Evolutionary conservation across 2,888 invertebrate genomes (phyloP).

Genomic region (Imbricaverruca yamaguchii): DNA sequence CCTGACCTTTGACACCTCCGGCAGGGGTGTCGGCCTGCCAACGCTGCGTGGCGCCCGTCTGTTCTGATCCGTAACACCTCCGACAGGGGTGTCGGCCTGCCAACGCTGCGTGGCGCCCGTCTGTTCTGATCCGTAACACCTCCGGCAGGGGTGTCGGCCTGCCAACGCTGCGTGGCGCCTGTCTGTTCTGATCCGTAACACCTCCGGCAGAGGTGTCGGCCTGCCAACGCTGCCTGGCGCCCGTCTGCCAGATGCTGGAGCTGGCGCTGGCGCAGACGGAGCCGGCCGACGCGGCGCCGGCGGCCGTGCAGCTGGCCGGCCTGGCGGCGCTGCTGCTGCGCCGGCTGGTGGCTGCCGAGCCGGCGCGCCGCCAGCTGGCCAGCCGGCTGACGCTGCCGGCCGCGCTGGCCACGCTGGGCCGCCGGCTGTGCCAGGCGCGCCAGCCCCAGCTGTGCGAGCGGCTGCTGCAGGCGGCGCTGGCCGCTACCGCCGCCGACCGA

Average conservation of each 20-base stretch:
- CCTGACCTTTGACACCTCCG: too few relatives aligned
- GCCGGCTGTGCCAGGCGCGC: neutral
- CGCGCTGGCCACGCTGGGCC: neutral
- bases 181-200: too few relatives aligned
- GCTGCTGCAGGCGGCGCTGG: conserved; percentile 8
- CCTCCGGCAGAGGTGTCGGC: neutral
- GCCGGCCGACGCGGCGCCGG: neutral
- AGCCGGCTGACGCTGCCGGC: neutral
- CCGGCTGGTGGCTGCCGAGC: neutral
- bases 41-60: too few relatives aligned
- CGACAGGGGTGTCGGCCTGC: too few relatives aligned
- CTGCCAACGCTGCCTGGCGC: neutral
- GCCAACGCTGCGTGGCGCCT: too few relatives aligned
- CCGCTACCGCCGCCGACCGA: neutral
- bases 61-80: too few relatives aligned
- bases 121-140: too few relatives aligned
- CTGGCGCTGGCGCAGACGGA: neutral
- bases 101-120: too few relatives aligned
- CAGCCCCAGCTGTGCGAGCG: neutral
- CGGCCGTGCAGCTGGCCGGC: neutral
- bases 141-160: too few relatives aligned
- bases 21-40: too few relatives aligned
- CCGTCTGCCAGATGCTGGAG: neutral
- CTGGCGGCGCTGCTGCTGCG: conserved; percentile 18
- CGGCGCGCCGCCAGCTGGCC: conserved; percentile 11